Evolutionary conservation across 2,113 vertebrate species (phyloP).

Genomic region (Poeciliopsis turrubarensis): DNA sequence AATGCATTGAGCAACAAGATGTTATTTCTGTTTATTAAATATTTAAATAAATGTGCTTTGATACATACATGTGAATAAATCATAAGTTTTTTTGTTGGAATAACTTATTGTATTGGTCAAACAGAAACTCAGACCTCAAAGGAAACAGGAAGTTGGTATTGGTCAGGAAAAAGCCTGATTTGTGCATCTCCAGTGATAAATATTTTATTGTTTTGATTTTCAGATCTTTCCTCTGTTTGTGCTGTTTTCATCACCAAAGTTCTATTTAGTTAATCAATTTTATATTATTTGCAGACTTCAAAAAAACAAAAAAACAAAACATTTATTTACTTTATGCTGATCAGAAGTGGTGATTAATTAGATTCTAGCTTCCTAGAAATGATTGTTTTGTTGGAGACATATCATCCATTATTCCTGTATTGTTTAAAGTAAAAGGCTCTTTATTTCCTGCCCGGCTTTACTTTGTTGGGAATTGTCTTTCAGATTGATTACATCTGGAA

Average conservation of each 20-base stretch:
- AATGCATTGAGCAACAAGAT: neutral
- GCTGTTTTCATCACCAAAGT: neutral
- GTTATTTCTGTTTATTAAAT: neutral
- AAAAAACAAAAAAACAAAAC: too few species aligned
- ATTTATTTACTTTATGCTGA: neutral
- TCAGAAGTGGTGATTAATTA: neutral
- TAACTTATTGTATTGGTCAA: too few species aligned
- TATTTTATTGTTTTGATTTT: neutral
- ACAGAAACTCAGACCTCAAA: too few species aligned
- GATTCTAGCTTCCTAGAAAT: neutral
- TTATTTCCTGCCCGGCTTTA: neutral
- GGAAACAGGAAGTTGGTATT: too few species aligned
- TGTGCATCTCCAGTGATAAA: neutral
- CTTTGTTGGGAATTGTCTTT: conserved; percentile 18
- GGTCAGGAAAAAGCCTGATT: too few species aligned
- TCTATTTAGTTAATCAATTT: too few species aligned
- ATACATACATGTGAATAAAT: too few species aligned
- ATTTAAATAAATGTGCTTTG: too few species aligned
- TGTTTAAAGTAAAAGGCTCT: neutral
- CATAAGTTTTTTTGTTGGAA: too few species aligned
- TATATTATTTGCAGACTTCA: too few species aligned
- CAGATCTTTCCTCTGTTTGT: neutral
- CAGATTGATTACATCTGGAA: conserved; percentile 30
- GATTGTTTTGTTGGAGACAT: neutral
- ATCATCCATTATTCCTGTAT: neutral